Evolutionary conservation across 2,113 vertebrate genomes (phyloP).

Genomic region (Ammodytes dubius): DNA sequence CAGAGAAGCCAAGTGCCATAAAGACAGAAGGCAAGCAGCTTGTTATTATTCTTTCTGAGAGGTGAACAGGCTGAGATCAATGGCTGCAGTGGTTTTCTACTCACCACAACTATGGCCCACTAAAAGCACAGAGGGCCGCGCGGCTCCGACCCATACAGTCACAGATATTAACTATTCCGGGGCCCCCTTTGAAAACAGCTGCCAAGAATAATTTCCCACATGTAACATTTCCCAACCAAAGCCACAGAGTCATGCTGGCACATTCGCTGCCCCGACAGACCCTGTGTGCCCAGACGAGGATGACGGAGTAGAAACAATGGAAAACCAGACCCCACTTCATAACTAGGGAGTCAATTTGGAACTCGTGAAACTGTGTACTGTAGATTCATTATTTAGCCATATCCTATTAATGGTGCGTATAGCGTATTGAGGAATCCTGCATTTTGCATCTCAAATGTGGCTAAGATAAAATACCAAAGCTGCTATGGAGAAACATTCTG

Average conservation of each 20-base stretch:
- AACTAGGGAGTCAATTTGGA: conserved; percentile 14
- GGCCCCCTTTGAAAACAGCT: conserved; percentile 75
- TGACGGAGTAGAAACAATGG: conserved; percentile 54
- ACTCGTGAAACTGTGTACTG: conserved; percentile 1
- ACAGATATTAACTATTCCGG: conserved; percentile 80
- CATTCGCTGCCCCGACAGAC: conserved; percentile 50
- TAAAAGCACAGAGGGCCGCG: conserved; percentile 71
- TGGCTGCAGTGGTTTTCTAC: conserved; percentile 74
- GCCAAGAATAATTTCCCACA: conserved; percentile 89
- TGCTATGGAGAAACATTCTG: not conserved
- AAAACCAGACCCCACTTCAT: conserved; percentile 43
- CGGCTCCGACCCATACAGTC: conserved; percentile 71
- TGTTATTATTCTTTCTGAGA: conserved; percentile 87
- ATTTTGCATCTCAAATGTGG: not conserved
- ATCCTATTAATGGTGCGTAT: conserved; percentile 1
- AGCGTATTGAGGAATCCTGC: not conserved
- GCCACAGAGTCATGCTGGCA: conserved; percentile 72
- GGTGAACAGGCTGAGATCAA: conserved; percentile 86
- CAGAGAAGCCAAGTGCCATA: conserved; percentile 83
- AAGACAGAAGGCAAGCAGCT: conserved; percentile 82
- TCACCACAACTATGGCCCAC: conserved; percentile 82
- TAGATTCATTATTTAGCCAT: conserved; percentile 3
- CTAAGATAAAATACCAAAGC: not conserved
- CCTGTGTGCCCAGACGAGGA: conserved; percentile 24
- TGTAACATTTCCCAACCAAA: conserved; percentile 83